Percentiles rank a stretch among this genome's conserved stretches.
Evolutionary conservation across 2,113 vertebrate genomes (phyloP).

Genomic region (Suricata suricatta): DNA sequence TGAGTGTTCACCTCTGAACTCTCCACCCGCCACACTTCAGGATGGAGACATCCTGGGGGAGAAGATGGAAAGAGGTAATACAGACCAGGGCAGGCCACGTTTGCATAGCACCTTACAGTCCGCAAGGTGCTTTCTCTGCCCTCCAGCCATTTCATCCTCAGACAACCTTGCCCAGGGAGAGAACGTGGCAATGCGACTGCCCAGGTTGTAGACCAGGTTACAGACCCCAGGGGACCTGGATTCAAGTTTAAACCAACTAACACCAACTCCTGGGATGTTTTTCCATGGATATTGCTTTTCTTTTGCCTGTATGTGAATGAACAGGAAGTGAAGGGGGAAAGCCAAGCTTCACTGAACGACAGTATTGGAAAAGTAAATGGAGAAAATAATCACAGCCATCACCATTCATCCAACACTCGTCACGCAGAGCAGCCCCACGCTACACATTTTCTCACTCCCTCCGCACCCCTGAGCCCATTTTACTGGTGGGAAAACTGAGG

Average conservation of each 20-base stretch:
- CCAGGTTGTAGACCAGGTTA: accelerated
- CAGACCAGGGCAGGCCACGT: accelerated
- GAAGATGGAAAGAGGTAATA: not conserved
- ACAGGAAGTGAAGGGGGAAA: not conserved
- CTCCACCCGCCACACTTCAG: not conserved
- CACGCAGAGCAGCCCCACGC: accelerated
- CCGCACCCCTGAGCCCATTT: not conserved
- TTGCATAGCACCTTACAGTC: not conserved
- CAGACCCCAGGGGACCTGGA: not conserved
- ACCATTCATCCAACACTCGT: accelerated
- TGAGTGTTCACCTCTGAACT: not conserved
- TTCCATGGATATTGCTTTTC: not conserved
- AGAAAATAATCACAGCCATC: not conserved
- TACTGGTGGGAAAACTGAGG: not conserved
- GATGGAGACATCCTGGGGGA: not conserved
- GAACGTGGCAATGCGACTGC: not conserved
- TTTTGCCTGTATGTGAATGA: not conserved
- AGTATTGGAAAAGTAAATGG: not conserved
- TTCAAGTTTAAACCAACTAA: not conserved
- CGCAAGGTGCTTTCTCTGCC: not conserved
- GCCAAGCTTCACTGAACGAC: not conserved
- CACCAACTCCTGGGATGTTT: not conserved
- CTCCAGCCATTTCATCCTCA: not conserved
- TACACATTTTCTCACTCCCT: not conserved
- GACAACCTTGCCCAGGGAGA: not conserved